These are phyloP conservation scores for Edolisoma coerulescens DNA, from an alignment of 2,113 vertebrate species.

Conservation along the genomic window DNA sequence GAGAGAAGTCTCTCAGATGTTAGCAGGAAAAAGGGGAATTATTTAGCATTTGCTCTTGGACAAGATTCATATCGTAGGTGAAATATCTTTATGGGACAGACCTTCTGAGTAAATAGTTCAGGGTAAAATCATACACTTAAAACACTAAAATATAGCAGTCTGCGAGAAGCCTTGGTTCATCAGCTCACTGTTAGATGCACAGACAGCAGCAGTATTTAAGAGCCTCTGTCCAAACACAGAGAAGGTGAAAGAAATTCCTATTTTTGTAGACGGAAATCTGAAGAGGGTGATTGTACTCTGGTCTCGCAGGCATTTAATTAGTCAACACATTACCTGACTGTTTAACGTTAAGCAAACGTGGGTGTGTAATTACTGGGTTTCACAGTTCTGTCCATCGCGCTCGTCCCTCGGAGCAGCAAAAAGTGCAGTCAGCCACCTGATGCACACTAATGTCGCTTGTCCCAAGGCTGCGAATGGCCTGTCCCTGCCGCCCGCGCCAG, in stretches of 20 bases:
- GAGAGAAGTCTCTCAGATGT: background rate
- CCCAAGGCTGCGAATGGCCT: background rate
- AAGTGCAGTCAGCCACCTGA: background rate
- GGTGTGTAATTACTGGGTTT: background rate
- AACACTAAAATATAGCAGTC: background rate
- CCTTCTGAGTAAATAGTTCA: background rate
- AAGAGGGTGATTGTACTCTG: background rate
- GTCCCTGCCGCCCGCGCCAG: background rate
- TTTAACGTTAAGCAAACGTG: background rate
- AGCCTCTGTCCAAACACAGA: background rate
- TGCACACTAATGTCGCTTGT: background rate
- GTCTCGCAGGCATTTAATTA: background rate
- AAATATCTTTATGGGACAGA: background rate
- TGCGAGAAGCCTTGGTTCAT: background rate
- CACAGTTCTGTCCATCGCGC: background rate
- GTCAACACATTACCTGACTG: background rate
- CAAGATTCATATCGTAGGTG: background rate
- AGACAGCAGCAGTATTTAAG: rapidly evolving
- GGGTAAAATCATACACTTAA: background rate
- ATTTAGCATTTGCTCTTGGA: background rate
- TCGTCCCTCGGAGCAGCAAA: rapidly evolving
- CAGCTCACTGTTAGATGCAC: rapidly evolving
- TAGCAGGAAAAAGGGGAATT: background rate
- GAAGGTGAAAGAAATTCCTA: background rate
- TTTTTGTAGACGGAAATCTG: background rate